Percentiles rank a stretch among this genome's conserved stretches.
Evolutionary conservation across 30 jellyfish, hydroid and myxozoan genomes (phyloP).

Genomic region (Catostylus mosaicus): DNA sequence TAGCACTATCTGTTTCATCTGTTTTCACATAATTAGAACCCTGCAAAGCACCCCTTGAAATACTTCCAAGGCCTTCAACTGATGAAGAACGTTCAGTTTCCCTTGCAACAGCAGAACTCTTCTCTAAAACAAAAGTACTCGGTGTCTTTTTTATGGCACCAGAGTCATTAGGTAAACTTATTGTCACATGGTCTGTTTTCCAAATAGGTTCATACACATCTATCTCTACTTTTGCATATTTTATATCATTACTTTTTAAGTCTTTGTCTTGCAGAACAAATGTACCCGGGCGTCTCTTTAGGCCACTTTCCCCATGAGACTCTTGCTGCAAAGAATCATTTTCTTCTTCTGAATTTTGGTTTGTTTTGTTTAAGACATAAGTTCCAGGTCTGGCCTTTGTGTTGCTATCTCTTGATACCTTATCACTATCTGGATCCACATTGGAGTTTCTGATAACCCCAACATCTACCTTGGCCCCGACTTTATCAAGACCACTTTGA

Average conservation of each 20-base stretch:
- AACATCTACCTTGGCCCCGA: neutral
- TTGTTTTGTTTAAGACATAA: neutral
- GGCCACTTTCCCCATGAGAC: neutral
- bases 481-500: neutral
- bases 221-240: neutral
- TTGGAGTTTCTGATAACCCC: neutral
- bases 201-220: neutral
- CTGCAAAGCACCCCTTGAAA: neutral
- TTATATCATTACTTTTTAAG: neutral
- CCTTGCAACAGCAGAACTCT: neutral
- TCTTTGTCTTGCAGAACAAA: neutral
- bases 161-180: neutral
- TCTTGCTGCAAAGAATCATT: neutral
- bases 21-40: too few relatives aligned
- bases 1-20: too few relatives aligned
- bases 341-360: neutral
- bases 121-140: slow-evolving; percentile 19
- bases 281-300: slow-evolving; percentile 10
- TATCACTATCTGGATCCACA: neutral
- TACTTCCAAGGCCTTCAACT: neutral
- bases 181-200: neutral
- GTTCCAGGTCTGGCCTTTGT: slow-evolving; percentile 24
- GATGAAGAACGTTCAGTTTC: neutral
- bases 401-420: neutral
- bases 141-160: slow-evolving; percentile 6